These are phyloP conservation scores for Leptatherina wallacei DNA, from an alignment of 2,797 vertebrate species.

Conservation along the genomic window DNA sequence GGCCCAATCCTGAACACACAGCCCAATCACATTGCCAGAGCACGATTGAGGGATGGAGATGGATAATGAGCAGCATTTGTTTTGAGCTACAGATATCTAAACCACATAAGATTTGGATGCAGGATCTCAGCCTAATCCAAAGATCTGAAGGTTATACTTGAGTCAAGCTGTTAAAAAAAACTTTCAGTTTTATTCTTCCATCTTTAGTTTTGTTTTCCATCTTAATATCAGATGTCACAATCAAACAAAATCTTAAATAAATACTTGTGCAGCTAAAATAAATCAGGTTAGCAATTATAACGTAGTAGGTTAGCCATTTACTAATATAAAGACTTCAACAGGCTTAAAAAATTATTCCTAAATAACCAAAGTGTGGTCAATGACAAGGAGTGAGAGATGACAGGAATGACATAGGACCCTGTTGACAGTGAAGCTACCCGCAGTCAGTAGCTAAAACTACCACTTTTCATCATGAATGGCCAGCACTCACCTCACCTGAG, in stretches of 20 bases:
- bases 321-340: neutral
- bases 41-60: constrained; percentile 17
- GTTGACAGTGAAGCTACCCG: constrained; percentile 25
- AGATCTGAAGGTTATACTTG: neutral
- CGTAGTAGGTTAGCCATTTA: neutral
- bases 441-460: constrained; percentile 14
- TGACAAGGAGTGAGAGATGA: neutral
- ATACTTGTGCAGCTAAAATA: neutral
- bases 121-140: neutral
- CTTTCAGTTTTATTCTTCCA: neutral
- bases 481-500: constrained; percentile 69
- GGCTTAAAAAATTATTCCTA: constrained; percentile 1
- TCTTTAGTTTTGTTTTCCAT: neutral
- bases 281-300: neutral
- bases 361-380: constrained; percentile 17
- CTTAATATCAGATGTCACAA: neutral
- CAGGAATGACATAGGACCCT: constrained; percentile 25
- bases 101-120: neutral
- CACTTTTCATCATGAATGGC: constrained; percentile 55
- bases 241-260: neutral
- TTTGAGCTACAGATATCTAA: constrained; percentile 19
- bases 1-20: constrained; percentile 55
- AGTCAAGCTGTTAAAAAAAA: constrained; percentile 10
- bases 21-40: constrained; percentile 39
- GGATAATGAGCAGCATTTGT: constrained; percentile 42